Base-by-base conservation (phyloP, 2,888 invertebrate species). In the Chymomyza amoena region DNA sequence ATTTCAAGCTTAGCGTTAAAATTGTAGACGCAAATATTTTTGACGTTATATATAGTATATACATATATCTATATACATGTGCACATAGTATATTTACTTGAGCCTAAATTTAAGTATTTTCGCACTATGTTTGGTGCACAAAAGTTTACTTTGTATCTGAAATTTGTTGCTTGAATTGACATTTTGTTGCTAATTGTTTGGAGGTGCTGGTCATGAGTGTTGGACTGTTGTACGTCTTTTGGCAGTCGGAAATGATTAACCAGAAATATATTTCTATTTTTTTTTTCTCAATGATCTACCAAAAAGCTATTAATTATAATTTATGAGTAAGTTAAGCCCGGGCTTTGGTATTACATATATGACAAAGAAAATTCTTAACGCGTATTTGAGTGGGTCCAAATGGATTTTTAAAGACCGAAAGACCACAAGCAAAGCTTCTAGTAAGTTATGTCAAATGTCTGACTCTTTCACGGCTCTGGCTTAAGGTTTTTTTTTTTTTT, bases 121-220 rank as follows among this genome's bases (percentile, higher is more conserved):
- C 67, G 13, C 62, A 51, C 10, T 18, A 62, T 45, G 60, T 50
- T 57, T 59, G 63, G 13, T 25, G 28, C 39, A 60, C 36, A 61
- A 15, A 10, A 50, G 39, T 54, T 39, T 61, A 70, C 61, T 56
- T 70, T 71, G 70, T 70, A 65, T 62, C 56, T 72, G 64, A 66
- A 66, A 66, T 73, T 78, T 13, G 50, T 68, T 57, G 57, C 57
- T 54, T 4, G 25, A 57, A 57, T 86, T 84, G 81, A 78, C 86
- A 81, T 75, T 76, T 80, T 77, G 68, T 69, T 86, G 83, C 80
- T 83, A 83, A 86, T 83, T 83, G 78, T 77, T 70, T 52, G 64
- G 39, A 25, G 25, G 18, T 56, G 16, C 28, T 50, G 61, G 54
- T 59, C 16, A 66, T 83, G 72, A 79, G 71, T 72, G 73, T 67